phyloP scores from a whole-genome alignment of 2,113 vertebrate genomes.

The Sebastes fasciatus region DNA sequence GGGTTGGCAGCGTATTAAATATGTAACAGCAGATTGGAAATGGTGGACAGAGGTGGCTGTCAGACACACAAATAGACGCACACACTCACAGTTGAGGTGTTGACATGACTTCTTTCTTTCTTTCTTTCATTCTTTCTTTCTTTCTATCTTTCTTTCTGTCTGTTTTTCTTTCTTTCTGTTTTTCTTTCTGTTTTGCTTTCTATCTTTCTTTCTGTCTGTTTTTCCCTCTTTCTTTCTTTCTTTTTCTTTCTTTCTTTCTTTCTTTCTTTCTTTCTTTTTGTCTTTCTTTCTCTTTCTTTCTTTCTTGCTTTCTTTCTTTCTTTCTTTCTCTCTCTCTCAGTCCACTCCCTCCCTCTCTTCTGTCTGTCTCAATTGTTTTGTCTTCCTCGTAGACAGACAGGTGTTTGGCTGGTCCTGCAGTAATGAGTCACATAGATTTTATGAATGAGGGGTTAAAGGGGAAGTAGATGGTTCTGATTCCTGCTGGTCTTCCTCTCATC shows the following conservation, averaged over 20 bases:
- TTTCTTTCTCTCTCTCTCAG: not conserved
- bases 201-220: not conserved
- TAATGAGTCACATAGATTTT: conserved; percentile 55
- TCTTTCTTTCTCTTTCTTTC: not conserved
- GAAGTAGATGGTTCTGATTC: not conserved
- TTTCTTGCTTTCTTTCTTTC: not conserved
- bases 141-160: not conserved
- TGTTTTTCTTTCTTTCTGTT: conserved; percentile 1
- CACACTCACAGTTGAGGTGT: conserved; percentile 20
- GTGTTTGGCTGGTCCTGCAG: conserved; percentile 34
- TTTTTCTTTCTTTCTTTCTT: not conserved
- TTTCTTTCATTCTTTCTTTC: not conserved
- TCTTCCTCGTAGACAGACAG: conserved; percentile 43
- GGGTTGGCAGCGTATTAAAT: conserved; percentile 77
- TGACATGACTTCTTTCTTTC: not conserved
- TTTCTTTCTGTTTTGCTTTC: not conserved
- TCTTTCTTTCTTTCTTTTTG: too few relatives aligned
- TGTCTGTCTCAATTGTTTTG: conserved; percentile 13
- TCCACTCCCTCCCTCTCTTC: not conserved
- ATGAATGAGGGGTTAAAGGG: conserved; percentile 55
- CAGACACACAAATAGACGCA: conserved; percentile 47
- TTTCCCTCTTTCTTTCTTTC: not conserved
- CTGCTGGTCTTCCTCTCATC: conserved; percentile 30
- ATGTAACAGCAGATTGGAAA: conserved; percentile 75
- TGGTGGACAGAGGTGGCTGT: conserved; percentile 74